These are phyloP conservation scores for Peromyscus eremicus DNA, from an alignment of 2,797 vertebrate genomes.

Conservation along the genomic window DNA sequence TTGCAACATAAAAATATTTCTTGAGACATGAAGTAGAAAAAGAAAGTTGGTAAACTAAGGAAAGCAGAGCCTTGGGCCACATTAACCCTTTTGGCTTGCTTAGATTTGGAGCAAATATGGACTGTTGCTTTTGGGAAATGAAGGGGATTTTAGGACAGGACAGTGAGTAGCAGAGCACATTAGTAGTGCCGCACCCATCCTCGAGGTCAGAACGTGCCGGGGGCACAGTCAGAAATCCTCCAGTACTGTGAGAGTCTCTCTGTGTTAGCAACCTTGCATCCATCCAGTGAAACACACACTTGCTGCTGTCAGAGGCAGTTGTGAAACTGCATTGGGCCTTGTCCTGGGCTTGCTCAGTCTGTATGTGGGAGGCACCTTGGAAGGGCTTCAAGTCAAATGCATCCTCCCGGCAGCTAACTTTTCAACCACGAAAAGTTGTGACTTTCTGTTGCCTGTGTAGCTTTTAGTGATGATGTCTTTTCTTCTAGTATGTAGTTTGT, in stretches of 20 bases:
- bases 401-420: constrained; percentile 43
- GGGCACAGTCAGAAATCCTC: constrained; percentile 16
- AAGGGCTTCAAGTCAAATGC: constrained; percentile 44
- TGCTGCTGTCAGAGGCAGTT: constrained; percentile 68
- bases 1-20: constrained; percentile 54
- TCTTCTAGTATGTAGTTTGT: constrained; percentile 26
- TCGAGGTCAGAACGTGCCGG: constrained; percentile 71
- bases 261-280: constrained; percentile 58
- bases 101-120: constrained; percentile 40
- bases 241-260: background rate
- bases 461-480: constrained; percentile 41
- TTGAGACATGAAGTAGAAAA: background rate
- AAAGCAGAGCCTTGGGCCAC: constrained; percentile 56
- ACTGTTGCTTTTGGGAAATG: constrained; percentile 71
- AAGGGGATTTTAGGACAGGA: constrained; percentile 76
- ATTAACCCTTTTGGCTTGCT: background rate
- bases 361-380: constrained; percentile 58
- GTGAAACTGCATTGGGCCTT: constrained; percentile 72
- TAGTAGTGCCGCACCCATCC: constrained; percentile 79
- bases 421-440: constrained; percentile 44
- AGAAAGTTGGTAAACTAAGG: constrained; percentile 33
- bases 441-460: background rate
- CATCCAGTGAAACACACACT: constrained; percentile 33
- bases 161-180: constrained; percentile 60
- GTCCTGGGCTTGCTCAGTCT: constrained; percentile 78